Percentiles rank a stretch among this genome's conserved stretches.
phyloP scores from a whole-genome alignment of 2,797 vertebrate species.

The Galago senegalensis region DNA sequence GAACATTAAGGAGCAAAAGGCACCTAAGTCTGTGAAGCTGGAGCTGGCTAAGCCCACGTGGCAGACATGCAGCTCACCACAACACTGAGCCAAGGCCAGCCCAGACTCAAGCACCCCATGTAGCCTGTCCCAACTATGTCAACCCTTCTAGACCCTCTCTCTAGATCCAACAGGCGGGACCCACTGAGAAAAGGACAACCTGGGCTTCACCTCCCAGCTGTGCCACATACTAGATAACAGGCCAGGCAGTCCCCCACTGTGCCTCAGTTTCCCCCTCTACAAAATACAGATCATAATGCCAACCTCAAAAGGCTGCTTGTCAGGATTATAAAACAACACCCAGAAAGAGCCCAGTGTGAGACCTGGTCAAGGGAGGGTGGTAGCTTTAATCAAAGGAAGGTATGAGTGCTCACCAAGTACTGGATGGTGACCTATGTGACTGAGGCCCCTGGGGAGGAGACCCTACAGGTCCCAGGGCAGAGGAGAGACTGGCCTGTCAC shows the following conservation, averaged over 20 bases:
- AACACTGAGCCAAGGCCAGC: neutral
- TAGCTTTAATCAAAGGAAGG: neutral
- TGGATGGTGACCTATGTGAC: neutral
- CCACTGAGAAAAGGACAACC: neutral
- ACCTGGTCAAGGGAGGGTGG: neutral
- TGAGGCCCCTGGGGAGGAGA: neutral
- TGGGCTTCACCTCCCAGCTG: neutral
- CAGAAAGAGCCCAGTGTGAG: neutral
- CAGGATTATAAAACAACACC: neutral
- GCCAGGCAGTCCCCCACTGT: neutral
- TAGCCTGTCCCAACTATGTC: neutral
- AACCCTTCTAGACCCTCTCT: neutral
- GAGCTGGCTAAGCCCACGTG: neutral
- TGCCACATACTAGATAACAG: neutral
- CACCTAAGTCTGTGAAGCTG: neutral
- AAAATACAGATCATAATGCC: neutral
- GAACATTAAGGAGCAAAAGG: neutral
- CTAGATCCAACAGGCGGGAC: neutral
- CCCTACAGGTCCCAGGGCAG: neutral
- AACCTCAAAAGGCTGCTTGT: neutral
- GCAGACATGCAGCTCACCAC: neutral
- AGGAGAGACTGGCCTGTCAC: neutral
- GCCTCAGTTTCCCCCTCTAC: neutral
- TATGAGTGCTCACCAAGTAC: accelerated
- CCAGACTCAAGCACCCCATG: neutral